Evolutionary conservation across 2,113 vertebrate genomes (phyloP).

Genomic region (Sciurus niger): DNA sequence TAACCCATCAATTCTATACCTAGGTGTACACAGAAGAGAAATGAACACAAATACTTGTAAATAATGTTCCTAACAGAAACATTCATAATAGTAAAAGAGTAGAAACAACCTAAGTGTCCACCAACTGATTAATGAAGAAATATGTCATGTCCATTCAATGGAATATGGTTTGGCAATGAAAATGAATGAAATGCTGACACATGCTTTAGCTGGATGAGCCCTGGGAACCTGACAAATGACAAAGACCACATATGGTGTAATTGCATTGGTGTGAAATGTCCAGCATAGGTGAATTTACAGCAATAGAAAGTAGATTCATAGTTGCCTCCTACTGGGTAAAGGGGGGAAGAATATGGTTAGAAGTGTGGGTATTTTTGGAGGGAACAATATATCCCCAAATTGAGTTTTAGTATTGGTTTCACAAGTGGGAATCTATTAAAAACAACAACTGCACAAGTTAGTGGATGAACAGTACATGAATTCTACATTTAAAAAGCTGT

Average conservation of each 20-base stretch:
- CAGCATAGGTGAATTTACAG: not conserved
- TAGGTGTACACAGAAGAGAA: not conserved
- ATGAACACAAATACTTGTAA: not conserved
- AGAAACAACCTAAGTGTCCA: not conserved
- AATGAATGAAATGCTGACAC: not conserved
- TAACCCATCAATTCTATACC: not conserved
- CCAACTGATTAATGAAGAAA: not conserved
- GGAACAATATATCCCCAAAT: not conserved
- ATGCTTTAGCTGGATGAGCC: not conserved
- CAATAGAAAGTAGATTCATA: not conserved
- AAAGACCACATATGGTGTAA: not conserved
- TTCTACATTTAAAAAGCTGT: not conserved
- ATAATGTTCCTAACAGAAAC: not conserved
- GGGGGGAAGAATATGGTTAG: not conserved
- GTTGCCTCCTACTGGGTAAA: rapidly evolving
- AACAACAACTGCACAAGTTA: not conserved
- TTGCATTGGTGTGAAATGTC: not conserved
- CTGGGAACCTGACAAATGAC: not conserved
- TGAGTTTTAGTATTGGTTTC: not conserved
- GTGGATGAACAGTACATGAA: not conserved
- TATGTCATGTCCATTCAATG: not conserved
- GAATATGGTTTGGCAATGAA: not conserved
- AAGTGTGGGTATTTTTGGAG: rapidly evolving
- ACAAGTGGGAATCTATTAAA: not conserved
- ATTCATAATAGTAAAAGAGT: not conserved